phyloP scores from a whole-genome alignment of 2,113 vertebrate genomes.

The Symphodus melops region DNA sequence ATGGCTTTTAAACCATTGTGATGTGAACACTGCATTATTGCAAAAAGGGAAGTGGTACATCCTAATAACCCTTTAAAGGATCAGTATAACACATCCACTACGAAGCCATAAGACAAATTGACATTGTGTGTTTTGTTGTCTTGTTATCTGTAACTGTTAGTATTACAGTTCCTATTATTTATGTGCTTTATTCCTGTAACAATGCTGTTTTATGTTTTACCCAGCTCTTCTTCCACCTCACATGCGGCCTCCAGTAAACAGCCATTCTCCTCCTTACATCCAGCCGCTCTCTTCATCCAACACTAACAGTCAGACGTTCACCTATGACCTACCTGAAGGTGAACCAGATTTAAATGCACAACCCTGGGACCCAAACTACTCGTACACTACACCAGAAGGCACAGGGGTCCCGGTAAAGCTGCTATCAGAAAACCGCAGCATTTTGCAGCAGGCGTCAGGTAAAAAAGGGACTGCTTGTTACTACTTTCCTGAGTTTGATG shows the following conservation, averaged over 20 bases:
- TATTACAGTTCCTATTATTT: background rate
- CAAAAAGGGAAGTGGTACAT: too few species aligned
- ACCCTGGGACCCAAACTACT: conserved; percentile 43
- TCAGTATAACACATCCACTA: too few species aligned
- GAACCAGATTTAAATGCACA: conserved; percentile 16
- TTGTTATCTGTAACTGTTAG: too few species aligned
- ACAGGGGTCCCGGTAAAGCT: conserved; percentile 17
- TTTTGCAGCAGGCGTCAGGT: conserved; percentile 32
- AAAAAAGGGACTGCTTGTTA: background rate
- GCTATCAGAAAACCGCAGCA: background rate
- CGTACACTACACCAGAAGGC: conserved; percentile 47
- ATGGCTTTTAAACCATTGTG: too few species aligned
- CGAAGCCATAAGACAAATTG: too few species aligned
- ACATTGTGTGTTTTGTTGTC: background rate
- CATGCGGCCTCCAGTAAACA: conserved; percentile 47
- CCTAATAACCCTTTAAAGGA: too few species aligned
- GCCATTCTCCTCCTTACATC: background rate
- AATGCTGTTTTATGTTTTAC: background rate
- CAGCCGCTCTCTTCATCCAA: background rate
- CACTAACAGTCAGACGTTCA: background rate
- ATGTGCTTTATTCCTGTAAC: conserved; percentile 12
- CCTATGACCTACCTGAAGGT: conserved; percentile 41
- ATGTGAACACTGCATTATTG: too few species aligned
- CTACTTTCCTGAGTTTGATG: background rate
- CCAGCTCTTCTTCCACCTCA: conserved; percentile 74